A percentile compares a stretch with the other conserved stretches of the same genome.
phyloP scores from a whole-genome alignment of 1,140 invertebrate species.

The Polypedilum pembai region DNA sequence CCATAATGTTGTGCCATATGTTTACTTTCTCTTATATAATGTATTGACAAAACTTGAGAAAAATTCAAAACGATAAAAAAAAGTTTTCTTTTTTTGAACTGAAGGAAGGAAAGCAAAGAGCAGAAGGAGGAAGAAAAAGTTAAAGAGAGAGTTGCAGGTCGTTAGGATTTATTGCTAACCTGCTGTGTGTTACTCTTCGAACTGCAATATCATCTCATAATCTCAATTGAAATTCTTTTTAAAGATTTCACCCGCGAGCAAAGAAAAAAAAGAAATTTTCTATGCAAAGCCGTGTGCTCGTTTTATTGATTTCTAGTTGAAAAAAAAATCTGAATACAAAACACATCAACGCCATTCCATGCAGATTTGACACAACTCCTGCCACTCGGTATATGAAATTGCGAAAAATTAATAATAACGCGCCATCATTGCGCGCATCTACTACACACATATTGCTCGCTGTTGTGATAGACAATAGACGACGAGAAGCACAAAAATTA shows the following conservation, averaged over 20 bases:
- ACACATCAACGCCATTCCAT: constrained; percentile 9
- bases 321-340: background rate
- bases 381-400: background rate
- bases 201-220: constrained; percentile 22
- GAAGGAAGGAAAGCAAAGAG: no score
- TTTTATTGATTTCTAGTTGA: background rate
- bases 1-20: constrained; percentile 5
- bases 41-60: background rate
- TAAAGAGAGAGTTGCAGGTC: constrained; percentile 19
- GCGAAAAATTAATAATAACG: constrained; percentile 11
- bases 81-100: background rate
- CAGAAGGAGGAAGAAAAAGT: constrained; percentile 21
- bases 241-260: background rate
- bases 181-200: constrained; percentile 1
- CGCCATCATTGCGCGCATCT: background rate
- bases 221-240: background rate
- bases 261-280: background rate
- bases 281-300: background rate
- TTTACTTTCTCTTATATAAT: background rate
- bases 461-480: background rate
- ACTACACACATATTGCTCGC: background rate
- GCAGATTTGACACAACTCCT: background rate
- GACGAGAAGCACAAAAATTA: background rate
- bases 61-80: background rate
- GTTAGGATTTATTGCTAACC: constrained; percentile 24